Percentiles rank a stretch among this genome's conserved stretches.
Evolutionary conservation across 1,140 invertebrate genomes (phyloP).

Genomic region (Neocloeon triangulifer): DNA sequence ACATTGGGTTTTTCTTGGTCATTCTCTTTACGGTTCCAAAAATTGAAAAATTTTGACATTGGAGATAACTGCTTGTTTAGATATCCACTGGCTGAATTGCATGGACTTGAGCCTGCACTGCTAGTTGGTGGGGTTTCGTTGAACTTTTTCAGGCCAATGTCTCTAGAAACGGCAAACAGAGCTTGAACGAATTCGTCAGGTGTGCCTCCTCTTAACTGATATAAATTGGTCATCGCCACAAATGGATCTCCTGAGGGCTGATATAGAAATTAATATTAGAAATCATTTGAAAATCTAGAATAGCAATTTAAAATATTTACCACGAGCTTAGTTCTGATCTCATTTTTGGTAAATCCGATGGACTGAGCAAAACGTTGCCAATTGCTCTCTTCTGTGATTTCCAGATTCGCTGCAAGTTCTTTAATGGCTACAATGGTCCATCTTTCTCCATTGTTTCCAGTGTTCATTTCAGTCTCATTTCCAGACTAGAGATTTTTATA

Average conservation of each 20-base stretch:
- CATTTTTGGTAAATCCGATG: constrained; percentile 14
- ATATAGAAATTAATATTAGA: no score
- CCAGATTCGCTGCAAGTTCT: constrained; percentile 13
- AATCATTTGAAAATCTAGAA: no score
- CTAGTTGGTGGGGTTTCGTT: no score
- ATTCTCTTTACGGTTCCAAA: no score
- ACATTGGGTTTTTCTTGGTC: no score
- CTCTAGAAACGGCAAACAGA: constrained; percentile 12
- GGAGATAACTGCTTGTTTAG: no score
- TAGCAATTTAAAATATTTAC: no score
- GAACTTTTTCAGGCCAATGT: constrained; percentile 6
- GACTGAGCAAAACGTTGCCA: constrained; percentile 14
- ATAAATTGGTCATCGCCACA: constrained; percentile 12
- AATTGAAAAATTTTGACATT: no score
- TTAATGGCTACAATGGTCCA: constrained; percentile 13
- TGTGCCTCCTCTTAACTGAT: constrained; percentile 13
- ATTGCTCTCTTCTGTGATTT: constrained; percentile 13
- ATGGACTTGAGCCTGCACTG: no score
- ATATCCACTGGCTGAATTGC: no score
- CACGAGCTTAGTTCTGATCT: constrained; percentile 11
- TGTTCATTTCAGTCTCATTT: constrained; percentile 10
- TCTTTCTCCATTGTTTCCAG: constrained; percentile 8
- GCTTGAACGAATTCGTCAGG: constrained; percentile 15
- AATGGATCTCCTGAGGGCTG: constrained; percentile 13
- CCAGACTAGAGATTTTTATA: constrained; percentile 10